These are phyloP conservation scores for Actinopyga echinites DNA, from an alignment of 53 echinoderm and acorn worm genomes.

Conservation along the genomic window DNA sequence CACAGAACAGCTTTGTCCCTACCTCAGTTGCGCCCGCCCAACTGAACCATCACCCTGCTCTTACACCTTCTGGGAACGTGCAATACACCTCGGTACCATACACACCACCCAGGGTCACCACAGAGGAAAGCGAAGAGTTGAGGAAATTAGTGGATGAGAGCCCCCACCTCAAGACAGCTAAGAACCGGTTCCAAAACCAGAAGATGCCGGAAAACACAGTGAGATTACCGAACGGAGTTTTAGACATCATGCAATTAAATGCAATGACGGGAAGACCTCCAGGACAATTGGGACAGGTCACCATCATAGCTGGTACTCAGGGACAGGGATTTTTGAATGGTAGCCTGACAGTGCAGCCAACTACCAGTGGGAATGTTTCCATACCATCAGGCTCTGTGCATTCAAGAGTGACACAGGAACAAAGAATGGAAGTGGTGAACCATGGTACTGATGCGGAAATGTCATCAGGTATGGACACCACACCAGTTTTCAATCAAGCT, in stretches of 20 bases:
- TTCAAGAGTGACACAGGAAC: too few relatives aligned
- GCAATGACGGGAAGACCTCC: conserved; percentile 11
- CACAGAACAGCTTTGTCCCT: background rate
- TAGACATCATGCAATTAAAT: conserved; percentile 21
- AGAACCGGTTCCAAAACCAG: conserved; percentile 75
- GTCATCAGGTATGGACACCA: too few relatives aligned
- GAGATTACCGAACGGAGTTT: background rate
- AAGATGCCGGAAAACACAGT: background rate
- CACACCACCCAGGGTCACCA: conserved; percentile 62
- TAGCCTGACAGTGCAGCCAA: too few relatives aligned
- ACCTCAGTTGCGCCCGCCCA: background rate
- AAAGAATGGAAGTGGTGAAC: too few relatives aligned
- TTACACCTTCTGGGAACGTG: background rate
- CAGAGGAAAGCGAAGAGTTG: conserved; percentile 77
- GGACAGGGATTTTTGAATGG: too few relatives aligned
- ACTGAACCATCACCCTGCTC: background rate
- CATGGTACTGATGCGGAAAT: too few relatives aligned
- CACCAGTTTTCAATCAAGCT: too few relatives aligned
- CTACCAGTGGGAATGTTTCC: too few relatives aligned
- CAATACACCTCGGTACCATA: background rate
- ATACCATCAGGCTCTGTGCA: too few relatives aligned
- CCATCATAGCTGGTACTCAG: background rate
- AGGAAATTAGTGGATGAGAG: conserved; percentile 71
- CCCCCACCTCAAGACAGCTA: conserved; percentile 79
- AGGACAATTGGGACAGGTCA: background rate